phyloP scores from a whole-genome alignment of 2,888 invertebrate species.

The Romanomermis culicivorax region DNA sequence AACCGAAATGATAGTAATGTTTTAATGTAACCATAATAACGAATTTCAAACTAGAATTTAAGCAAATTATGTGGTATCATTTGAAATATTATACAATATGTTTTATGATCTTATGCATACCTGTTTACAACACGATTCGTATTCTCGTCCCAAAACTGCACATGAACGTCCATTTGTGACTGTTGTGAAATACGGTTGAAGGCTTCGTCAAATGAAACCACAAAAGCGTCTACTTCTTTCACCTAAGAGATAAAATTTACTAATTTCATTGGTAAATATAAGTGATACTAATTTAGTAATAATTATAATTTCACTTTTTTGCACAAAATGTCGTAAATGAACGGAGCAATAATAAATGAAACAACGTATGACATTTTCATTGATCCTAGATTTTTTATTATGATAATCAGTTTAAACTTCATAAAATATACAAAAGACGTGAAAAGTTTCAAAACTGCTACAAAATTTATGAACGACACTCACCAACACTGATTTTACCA shows the following conservation, averaged over 20 bases:
- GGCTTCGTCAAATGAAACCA: not conserved
- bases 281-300: too few species aligned
- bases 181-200: not conserved
- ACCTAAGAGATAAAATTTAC: not conserved
- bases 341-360: slow-evolving; percentile 6
- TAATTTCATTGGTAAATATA: not conserved
- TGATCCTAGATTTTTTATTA: not conserved
- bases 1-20: too few species aligned
- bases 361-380: slow-evolving; percentile 8
- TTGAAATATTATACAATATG: not conserved
- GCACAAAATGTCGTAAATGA: not conserved
- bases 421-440: not conserved
- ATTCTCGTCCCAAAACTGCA: slow-evolving; percentile 2
- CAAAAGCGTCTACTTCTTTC: not conserved
- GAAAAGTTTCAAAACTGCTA: too few species aligned
- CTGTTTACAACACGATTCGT: not conserved
- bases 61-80: too few species aligned
- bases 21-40: too few species aligned
- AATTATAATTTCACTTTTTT: not conserved
- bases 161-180: not conserved
- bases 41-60: too few species aligned
- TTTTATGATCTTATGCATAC: not conserved
- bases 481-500: slow-evolving; percentile 7
- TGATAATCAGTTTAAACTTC: not conserved
- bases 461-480: too few species aligned